phyloP scores from a whole-genome alignment of 2,888 invertebrate genomes.

The Agrotis ipsilon region DNA sequence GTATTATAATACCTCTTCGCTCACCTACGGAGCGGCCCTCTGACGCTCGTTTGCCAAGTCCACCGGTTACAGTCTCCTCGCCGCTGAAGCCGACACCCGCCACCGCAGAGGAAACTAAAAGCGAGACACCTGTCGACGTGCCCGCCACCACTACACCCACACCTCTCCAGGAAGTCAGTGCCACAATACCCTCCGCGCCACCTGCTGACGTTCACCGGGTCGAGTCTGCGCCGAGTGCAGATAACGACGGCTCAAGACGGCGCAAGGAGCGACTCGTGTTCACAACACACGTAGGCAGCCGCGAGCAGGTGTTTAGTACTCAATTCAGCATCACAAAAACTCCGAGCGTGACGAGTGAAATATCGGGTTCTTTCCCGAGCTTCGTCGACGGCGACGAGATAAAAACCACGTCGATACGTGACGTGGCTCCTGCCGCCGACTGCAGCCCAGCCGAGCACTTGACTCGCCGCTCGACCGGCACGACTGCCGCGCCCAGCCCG shows the following conservation, averaged over 20 bases:
- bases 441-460: constrained; percentile 49
- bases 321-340: constrained; percentile 93
- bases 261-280: constrained; percentile 91
- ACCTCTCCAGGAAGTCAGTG: constrained; percentile 1
- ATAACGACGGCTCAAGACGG: constrained; percentile 64
- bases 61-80: constrained; percentile 13
- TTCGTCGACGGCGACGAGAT: constrained; percentile 92
- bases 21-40: constrained; percentile 84
- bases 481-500: constrained; percentile 39
- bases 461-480: background rate
- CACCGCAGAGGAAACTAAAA: constrained; percentile 22
- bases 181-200: background rate
- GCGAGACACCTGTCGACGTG: background rate
- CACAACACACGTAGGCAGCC: constrained; percentile 93
- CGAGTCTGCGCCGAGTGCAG: constrained; percentile 38
- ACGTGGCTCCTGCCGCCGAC: constrained; percentile 52
- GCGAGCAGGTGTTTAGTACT: constrained; percentile 93
- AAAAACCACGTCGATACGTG: constrained; percentile 54
- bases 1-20: constrained; percentile 90
- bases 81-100: constrained; percentile 4
- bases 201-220: constrained; percentile 24
- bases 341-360: constrained; percentile 92
- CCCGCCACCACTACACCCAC: background rate
- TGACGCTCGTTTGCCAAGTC: constrained; percentile 58
- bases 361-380: constrained; percentile 88